Evolutionary conservation across 1,140 invertebrate genomes (phyloP), one percentile per base, ranked within the genome.

Genomic region (Brachionus manjavacas): DNA sequence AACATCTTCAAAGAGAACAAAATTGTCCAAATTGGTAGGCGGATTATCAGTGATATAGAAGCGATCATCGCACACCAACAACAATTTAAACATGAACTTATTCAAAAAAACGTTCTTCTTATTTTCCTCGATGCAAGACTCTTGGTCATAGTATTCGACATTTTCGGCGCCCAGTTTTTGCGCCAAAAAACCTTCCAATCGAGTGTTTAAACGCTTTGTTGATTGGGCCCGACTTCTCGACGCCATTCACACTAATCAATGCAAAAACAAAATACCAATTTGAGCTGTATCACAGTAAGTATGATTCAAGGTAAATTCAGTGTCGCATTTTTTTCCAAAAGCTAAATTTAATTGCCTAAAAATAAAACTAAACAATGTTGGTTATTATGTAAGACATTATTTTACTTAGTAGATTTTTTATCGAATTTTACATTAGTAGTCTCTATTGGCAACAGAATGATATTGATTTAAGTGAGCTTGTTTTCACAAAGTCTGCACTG

Each of bases 41-140:
- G 79, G 79, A 81, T 81, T 81, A 23, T 81, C 79, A 64, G 79
- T 43, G 20, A 81, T 81, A 39, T 81, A 81, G 12, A 81, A 16
- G 0, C 79, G 20, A 39, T 81, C 79, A 25, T 68, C 35, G 16
- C 79, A 81, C 11, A 81, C 25, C 7, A 81, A 31, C 28, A 81
- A 68, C 25, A 64, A 43, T 14, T 41, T 31, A 68, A 81, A 81
- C 20, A 20, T 25, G 16, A 64, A 81, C 52, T 81, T 81, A 6
- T 43, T 64, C 4, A 81, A 25, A 39, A 81, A 68, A 23, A 64
- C 14, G 20, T 60, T 81, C 14, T 81, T 81, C 31, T 64, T 68
- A 35, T 81, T 46, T 31, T 81, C 79, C 31, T 81, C 28, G 35
- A 81, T 46, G 39, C 79, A 81, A 0, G 52, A 39, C 41, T 81